These are phyloP conservation scores for Drosophila nigromelanica DNA, from an alignment of 1,140 invertebrate genomes.

Conservation along the genomic window DNA sequence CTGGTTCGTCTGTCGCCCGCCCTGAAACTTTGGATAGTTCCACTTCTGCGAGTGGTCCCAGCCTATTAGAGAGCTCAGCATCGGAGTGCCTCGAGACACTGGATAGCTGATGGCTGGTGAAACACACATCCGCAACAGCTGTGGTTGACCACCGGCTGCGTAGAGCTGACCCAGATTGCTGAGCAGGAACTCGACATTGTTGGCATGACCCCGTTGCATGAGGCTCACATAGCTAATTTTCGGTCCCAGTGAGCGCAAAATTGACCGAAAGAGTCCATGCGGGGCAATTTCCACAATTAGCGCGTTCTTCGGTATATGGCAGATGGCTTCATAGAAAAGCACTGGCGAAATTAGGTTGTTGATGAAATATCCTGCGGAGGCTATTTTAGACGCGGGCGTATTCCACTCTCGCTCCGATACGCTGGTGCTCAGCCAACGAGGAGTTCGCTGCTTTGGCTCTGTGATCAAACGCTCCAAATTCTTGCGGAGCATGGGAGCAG, in stretches of 20 bases:
- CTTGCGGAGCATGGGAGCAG: conserved; percentile 90
- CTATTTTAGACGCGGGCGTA: conserved; percentile 89
- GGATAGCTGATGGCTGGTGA: conserved; percentile 89
- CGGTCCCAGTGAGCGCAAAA: conserved; percentile 90
- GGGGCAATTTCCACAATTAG: conserved; percentile 96
- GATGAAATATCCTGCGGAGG: conserved; percentile 97
- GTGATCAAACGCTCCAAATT: conserved; percentile 92
- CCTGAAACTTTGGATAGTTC: conserved; percentile 89
- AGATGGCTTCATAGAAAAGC: conserved; percentile 91
- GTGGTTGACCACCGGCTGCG: conserved; percentile 90
- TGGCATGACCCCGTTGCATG: conserved; percentile 88
- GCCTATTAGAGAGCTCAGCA: conserved; percentile 91
- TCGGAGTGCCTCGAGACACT: conserved; percentile 93
- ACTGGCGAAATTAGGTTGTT: conserved; percentile 97
- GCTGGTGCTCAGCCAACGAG: conserved; percentile 95
- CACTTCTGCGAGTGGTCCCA: conserved; percentile 96
- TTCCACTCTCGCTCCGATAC: conserved; percentile 92
- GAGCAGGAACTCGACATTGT: conserved; percentile 90
- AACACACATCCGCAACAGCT: conserved; percentile 88
- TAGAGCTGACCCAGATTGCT: conserved; percentile 92
- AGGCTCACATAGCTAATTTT: conserved; percentile 89
- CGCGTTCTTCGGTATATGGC: conserved; percentile 93
- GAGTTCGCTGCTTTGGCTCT: conserved; percentile 89
- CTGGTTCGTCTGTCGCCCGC: conserved; percentile 86
- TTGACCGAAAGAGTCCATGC: conserved; percentile 94